Evolutionary conservation across 2,113 vertebrate species (phyloP), one percentile per base, ranked within the genome.

Genomic region (Salvelinus alpinus): DNA sequence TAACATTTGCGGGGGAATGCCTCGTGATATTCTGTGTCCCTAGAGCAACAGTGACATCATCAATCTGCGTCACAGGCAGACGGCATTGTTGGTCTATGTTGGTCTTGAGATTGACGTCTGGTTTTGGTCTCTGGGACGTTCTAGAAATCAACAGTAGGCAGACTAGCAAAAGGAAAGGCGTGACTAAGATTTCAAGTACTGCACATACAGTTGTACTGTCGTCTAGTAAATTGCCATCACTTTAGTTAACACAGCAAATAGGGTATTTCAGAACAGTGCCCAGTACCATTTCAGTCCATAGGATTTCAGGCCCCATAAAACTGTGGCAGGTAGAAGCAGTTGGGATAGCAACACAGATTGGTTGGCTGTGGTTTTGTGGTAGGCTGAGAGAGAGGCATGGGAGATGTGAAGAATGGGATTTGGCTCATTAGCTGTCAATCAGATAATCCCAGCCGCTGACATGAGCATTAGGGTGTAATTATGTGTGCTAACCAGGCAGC

Each of bases 391-490:
- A 73, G 64, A 71, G 75, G 29, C 54, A 3, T 68, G 31, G 81
- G 79, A 57, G 12, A 60, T 54, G 31, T 76, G 47, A 34, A 70
- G 80, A 82, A 78, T 74, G 70, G 82, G 86, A 81, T 71, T 75
- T 78, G 89, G 86, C 86, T 87, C 89, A 91, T 91, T 93, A 87
- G 80, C 81, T 75, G 78, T 83, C 65, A 78, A 87, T 91, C 87
- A 88, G 90, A 92, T 91, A 90, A 76, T 47, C 13, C 20, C 34
- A 71, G 77, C 82, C 71, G 70, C 81, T 88, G 86, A 87, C 51
- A 82, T 85, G 80, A 87, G 79, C 78, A 86, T 91, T 89, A 85
- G 65, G 78, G 76, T 80, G 84, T 83, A 87, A 88, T 89, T 83
- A 81, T 70, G 83, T 89, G 85, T 80, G 85, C 72, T 84, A 88